Conservation (phyloP, 2,797 vertebrate genomes). For the Mormyrops boulengeri region DNA sequence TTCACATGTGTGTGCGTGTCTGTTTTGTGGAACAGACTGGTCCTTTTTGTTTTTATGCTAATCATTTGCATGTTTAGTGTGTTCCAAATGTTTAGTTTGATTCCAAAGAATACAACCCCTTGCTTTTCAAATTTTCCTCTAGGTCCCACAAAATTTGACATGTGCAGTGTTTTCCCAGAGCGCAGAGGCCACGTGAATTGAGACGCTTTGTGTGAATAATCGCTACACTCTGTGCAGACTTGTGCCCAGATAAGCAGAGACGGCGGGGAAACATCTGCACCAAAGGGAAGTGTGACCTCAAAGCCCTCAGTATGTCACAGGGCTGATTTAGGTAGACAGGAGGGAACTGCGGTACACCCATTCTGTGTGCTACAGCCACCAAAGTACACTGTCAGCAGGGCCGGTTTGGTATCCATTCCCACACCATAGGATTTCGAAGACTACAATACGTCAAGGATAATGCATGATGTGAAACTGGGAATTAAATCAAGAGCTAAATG, state of each 20-base stretch:
- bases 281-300: neutral
- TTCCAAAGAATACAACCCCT: neutral
- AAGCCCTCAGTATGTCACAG: neutral
- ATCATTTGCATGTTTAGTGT: neutral
- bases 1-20: neutral
- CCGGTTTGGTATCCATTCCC: neutral
- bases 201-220: neutral
- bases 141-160: neutral
- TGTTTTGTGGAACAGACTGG: neutral
- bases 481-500: neutral
- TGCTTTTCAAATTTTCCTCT: neutral
- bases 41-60: neutral
- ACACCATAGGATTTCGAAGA: neutral
- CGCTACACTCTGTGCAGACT: neutral
- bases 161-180: neutral
- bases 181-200: neutral
- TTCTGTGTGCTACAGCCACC: neutral
- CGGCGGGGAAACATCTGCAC: neutral
- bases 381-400: neutral
- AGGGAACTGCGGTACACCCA: neutral
- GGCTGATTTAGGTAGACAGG: neutral
- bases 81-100: neutral
- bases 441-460: neutral
- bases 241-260: neutral
- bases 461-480: neutral